phyloP scores from a whole-genome alignment of 92 coral and sea anemone species.

The Epizoanthus fatuus region DNA sequence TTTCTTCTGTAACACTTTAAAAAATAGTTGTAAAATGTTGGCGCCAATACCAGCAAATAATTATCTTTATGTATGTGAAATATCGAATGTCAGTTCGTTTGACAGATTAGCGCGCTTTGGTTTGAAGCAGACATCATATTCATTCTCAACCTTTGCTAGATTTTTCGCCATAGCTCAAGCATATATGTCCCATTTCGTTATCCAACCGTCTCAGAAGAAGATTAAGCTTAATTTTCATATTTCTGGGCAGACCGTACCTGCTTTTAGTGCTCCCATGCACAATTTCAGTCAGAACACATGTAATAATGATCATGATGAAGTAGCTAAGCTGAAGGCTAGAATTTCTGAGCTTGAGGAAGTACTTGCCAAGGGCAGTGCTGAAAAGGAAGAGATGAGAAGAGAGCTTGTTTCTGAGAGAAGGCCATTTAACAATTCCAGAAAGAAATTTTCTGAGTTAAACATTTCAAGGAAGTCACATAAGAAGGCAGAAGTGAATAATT shows the following conservation, averaged over 20 bases:
- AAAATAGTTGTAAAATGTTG: too few species aligned
- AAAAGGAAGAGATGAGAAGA: not conserved
- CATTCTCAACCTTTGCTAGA: not conserved
- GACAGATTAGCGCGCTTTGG: too few species aligned
- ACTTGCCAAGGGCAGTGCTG: not conserved
- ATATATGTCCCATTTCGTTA: not conserved
- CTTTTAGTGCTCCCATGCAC: not conserved
- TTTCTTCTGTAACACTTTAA: too few species aligned
- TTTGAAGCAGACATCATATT: not conserved
- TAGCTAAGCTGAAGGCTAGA: not conserved
- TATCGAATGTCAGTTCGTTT: too few species aligned
- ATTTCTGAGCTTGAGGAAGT: not conserved
- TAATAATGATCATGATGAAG: not conserved
- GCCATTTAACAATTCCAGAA: not conserved
- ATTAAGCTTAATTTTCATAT: not conserved
- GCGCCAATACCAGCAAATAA: too few species aligned
- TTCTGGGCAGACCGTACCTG: not conserved
- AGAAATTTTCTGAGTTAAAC: not conserved
- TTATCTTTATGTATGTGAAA: too few species aligned
- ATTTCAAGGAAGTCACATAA: not conserved
- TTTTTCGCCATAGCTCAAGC: not conserved
- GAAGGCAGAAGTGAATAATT: not conserved
- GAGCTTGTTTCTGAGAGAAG: not conserved
- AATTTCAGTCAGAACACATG: not conserved
- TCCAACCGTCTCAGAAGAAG: not conserved